Evolutionary conservation across 2,797 vertebrate species (phyloP).

Genomic region (Clamator glandarius): DNA sequence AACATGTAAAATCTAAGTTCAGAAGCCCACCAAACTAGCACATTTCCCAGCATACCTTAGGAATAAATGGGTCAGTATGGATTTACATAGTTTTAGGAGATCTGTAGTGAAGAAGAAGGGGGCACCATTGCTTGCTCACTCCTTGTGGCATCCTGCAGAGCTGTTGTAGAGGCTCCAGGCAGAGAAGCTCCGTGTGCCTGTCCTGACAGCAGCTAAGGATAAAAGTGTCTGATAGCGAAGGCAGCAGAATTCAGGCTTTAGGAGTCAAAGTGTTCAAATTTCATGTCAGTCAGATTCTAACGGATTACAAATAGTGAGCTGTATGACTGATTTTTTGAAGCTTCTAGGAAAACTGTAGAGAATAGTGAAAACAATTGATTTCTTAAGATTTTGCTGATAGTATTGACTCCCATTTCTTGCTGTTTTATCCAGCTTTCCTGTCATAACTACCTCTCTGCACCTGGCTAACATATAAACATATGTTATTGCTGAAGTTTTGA

Average conservation of each 20-base stretch:
- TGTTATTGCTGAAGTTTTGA: not conserved
- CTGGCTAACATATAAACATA: not conserved
- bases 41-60: not conserved
- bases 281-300: not conserved
- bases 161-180: not conserved
- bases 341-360: not conserved
- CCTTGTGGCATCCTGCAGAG: not conserved
- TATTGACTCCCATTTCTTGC: not conserved
- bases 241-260: not conserved
- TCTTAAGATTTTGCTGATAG: not conserved
- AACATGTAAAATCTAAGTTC: not conserved
- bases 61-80: not conserved
- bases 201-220: not conserved
- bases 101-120: not conserved
- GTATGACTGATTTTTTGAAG: not conserved
- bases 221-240: not conserved
- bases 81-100: not conserved
- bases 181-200: not conserved
- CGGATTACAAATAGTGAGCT: not conserved
- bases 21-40: not conserved
- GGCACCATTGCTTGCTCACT: rapidly evolving
- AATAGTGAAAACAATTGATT: not conserved
- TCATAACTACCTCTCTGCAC: not conserved
- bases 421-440: not conserved
- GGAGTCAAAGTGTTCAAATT: not conserved